Conservation (phyloP, 2,113 vertebrate genomes). For the Saccopteryx leptura region DNA sequence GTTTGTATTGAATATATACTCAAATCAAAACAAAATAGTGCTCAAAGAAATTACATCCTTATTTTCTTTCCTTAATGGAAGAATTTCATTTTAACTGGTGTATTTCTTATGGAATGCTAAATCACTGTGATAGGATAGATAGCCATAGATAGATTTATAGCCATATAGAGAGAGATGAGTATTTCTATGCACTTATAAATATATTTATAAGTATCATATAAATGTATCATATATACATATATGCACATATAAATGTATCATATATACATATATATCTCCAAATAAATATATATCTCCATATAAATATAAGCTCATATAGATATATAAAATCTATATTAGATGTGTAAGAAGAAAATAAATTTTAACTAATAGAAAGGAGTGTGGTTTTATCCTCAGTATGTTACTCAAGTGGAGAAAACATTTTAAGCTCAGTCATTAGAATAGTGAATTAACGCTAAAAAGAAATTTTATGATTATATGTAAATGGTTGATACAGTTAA, state of each 20-base stretch:
- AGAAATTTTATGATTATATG: slow-evolving; percentile 26
- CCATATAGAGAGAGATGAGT: background rate
- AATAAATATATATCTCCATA: background rate
- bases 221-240: background rate
- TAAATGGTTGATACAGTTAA: slow-evolving; percentile 52
- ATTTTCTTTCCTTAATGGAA: background rate
- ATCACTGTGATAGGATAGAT: background rate
- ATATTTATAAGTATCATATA: no score
- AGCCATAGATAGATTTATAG: background rate
- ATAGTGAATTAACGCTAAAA: slow-evolving; percentile 11
- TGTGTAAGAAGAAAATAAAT: slow-evolving; percentile 1
- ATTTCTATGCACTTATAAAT: background rate
- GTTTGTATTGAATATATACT: slow-evolving; percentile 59
- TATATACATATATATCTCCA: background rate
- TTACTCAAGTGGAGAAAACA: background rate
- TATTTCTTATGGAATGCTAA: background rate
- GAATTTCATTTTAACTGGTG: slow-evolving; percentile 4
- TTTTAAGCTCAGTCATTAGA: slow-evolving; percentile 19
- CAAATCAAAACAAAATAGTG: slow-evolving; percentile 65
- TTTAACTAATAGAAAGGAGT: slow-evolving; percentile 25
- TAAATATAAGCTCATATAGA: background rate
- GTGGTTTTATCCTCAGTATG: background rate
- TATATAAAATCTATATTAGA: background rate
- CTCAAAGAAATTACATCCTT: background rate
- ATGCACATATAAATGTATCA: background rate